These are phyloP conservation scores for Hyposmocoma kahamanoa DNA, from an alignment of 1,140 invertebrate genomes.

Conservation along the genomic window DNA sequence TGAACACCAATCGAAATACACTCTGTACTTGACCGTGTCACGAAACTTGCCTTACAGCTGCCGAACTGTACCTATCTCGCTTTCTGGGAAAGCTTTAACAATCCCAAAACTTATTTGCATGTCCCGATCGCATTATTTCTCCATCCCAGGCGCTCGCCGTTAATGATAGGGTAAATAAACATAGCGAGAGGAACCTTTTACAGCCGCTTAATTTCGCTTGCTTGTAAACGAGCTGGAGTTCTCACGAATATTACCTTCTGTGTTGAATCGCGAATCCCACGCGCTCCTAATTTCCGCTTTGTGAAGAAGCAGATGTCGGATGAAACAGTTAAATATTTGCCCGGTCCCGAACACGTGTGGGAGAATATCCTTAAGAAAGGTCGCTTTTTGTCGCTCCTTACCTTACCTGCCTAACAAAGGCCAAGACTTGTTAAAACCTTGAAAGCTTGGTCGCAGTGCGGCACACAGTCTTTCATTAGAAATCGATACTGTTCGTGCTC, in stretches of 20 bases:
- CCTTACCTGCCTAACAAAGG: constrained; percentile 35
- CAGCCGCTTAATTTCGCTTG: constrained; percentile 62
- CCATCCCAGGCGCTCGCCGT: constrained; percentile 33
- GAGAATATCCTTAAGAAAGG: constrained; percentile 29
- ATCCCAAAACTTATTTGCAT: constrained; percentile 65
- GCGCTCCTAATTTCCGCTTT: constrained; percentile 51
- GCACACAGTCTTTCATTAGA: constrained; percentile 45
- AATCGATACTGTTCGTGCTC: constrained; percentile 54
- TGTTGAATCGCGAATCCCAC: constrained; percentile 58
- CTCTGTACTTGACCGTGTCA: constrained; percentile 65
- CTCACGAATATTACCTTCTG: constrained; percentile 64
- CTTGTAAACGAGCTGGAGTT: constrained; percentile 59
- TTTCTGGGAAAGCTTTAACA: constrained; percentile 65
- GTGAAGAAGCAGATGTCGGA: constrained; percentile 50
- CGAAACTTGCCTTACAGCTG: constrained; percentile 55
- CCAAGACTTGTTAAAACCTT: constrained; percentile 8
- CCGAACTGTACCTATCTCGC: constrained; percentile 56
- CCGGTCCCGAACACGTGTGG: constrained; percentile 32
- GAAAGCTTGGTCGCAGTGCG: constrained; percentile 44
- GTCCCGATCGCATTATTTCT: constrained; percentile 59
- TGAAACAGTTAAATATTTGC: constrained; percentile 50
- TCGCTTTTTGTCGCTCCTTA: constrained; percentile 31
- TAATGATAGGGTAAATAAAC: constrained; percentile 69
- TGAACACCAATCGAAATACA: constrained; percentile 63
- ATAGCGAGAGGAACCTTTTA: constrained; percentile 54